Evolutionary conservation across 23 tunicate species (phyloP).

Genomic region (Trididemnum miniatum): DNA sequence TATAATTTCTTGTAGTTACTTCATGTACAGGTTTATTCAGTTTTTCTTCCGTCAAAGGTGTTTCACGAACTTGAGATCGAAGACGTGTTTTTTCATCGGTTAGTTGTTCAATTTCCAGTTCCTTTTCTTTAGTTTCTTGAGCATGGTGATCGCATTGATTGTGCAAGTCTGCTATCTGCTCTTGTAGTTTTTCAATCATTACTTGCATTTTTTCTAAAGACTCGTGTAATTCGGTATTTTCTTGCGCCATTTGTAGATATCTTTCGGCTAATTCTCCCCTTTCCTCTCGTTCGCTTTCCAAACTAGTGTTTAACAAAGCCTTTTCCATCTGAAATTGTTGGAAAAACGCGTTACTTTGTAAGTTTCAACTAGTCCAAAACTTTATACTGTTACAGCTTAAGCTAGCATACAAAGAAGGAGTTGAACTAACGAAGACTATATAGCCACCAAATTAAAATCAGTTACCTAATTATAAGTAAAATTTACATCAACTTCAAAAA

Average conservation of each 20-base stretch:
- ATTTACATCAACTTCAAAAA: too few species aligned
- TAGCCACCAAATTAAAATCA: too few species aligned
- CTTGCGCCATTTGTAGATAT: background rate
- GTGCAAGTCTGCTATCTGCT: slow-evolving; percentile 19
- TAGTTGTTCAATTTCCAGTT: slow-evolving; percentile 20
- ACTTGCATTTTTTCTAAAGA: slow-evolving; percentile 19
- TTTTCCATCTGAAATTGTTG: slow-evolving; percentile 60
- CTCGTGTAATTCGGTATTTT: slow-evolving; percentile 28
- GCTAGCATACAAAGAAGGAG: too few species aligned
- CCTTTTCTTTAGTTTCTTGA: slow-evolving; percentile 26
- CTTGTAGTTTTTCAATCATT: slow-evolving; percentile 37
- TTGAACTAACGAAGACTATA: too few species aligned
- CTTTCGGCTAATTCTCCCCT: slow-evolving; percentile 16
- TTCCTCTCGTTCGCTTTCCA: slow-evolving; percentile 55
- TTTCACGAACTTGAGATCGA: background rate
- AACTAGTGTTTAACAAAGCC: slow-evolving; percentile 53
- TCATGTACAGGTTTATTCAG: background rate
- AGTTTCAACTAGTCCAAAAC: too few species aligned
- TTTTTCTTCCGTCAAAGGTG: background rate
- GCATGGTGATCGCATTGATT: slow-evolving; percentile 31
- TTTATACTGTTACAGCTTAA: too few species aligned
- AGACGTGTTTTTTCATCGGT: slow-evolving; percentile 9
- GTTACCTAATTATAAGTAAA: too few species aligned
- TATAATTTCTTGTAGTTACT: background rate
- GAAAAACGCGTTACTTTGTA: too few species aligned